phyloP scores from a whole-genome alignment of 2,113 vertebrate species.

The Sinosuthora webbiana region DNA sequence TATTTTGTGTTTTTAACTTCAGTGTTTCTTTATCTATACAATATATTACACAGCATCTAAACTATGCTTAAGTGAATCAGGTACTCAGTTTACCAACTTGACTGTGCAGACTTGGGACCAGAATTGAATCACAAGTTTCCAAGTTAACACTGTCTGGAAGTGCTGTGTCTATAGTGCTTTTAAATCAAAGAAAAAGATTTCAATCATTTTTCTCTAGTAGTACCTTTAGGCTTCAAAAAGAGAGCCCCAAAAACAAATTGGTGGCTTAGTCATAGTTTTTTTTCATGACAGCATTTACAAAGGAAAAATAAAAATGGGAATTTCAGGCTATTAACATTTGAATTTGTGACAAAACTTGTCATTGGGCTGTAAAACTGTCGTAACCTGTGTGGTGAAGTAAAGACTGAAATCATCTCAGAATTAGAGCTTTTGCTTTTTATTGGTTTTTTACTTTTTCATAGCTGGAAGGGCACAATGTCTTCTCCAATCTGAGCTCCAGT shows the following conservation, averaged over 20 bases:
- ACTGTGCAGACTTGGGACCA: not conserved
- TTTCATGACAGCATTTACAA: not conserved
- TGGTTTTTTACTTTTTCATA: constrained; percentile 87
- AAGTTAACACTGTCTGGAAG: not conserved
- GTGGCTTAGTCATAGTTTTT: not conserved
- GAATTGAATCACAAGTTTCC: not conserved
- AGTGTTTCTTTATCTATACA: not conserved
- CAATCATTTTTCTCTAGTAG: not conserved
- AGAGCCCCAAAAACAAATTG: not conserved
- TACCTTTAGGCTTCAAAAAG: not conserved
- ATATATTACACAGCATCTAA: not conserved
- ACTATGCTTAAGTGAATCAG: not conserved
- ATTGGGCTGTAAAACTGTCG: not conserved
- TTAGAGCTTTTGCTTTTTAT: constrained; percentile 82
- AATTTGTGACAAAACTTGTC: not conserved
- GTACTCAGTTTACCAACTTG: not conserved
- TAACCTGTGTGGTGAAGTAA: constrained; percentile 32
- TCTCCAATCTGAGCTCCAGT: constrained; percentile 95
- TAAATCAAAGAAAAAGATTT: not conserved
- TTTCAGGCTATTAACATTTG: not conserved
- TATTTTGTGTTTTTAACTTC: not conserved
- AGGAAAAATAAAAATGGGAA: not conserved
- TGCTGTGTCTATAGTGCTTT: not conserved
- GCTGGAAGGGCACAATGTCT: constrained; percentile 99
- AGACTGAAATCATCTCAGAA: constrained; percentile 60